Evolutionary conservation across 2,888 invertebrate species (phyloP).

Genomic region (Troides helena): DNA sequence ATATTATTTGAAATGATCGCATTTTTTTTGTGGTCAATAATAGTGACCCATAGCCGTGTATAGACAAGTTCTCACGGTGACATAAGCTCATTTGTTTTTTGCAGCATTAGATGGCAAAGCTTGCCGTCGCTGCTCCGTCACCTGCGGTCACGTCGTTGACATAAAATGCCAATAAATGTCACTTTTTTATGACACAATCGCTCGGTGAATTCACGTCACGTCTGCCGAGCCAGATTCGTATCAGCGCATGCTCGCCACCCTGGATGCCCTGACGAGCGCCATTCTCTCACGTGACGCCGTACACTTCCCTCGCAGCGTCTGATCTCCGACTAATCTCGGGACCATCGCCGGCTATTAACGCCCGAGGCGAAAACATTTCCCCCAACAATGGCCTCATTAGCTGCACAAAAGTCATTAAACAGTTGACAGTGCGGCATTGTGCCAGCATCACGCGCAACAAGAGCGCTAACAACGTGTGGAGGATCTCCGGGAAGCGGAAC

Average conservation of each 20-base stretch:
- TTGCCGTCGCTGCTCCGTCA: constrained; percentile 61
- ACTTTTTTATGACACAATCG: constrained; percentile 75
- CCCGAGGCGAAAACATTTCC: constrained; percentile 52
- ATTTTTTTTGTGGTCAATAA: constrained; percentile 41
- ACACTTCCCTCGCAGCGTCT: constrained; percentile 43
- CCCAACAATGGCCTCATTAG: constrained; percentile 74
- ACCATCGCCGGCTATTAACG: constrained; percentile 59
- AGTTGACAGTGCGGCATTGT: constrained; percentile 62
- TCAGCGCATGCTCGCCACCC: constrained; percentile 53
- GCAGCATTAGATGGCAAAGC: constrained; percentile 67
- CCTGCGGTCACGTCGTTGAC: constrained; percentile 72
- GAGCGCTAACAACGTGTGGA: constrained; percentile 76
- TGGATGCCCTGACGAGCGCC: constrained; percentile 49
- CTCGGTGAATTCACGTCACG: constrained; percentile 71
- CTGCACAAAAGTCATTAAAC: constrained; percentile 71
- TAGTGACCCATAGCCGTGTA: constrained; percentile 47
- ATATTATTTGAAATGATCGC: constrained; percentile 9
- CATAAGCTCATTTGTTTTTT: constrained; percentile 68
- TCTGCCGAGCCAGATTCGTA: constrained; percentile 65
- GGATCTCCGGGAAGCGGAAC: constrained; percentile 76
- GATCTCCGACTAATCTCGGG: constrained; percentile 57
- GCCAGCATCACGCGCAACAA: constrained; percentile 68
- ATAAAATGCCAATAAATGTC: constrained; percentile 79
- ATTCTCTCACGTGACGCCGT: constrained; percentile 63
- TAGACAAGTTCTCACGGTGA: constrained; percentile 65